These are phyloP conservation scores for Cryptus viduatorius DNA, from an alignment of 2,888 invertebrate genomes.

Conservation along the genomic window DNA sequence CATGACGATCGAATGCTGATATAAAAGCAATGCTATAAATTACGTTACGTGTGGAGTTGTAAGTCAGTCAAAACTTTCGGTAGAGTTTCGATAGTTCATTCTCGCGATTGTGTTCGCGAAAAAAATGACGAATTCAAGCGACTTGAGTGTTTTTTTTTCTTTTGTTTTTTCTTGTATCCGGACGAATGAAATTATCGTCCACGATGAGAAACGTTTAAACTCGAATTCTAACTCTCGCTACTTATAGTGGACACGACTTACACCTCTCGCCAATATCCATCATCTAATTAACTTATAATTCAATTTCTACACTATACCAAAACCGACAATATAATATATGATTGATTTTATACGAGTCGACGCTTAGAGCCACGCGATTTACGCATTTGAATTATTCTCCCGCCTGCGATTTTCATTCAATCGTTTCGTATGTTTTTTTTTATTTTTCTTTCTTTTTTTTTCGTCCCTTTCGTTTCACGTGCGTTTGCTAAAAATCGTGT, in stretches of 20 bases:
- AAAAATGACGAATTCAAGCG: conserved; percentile 30
- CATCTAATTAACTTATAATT: conserved; percentile 66
- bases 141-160: conserved; percentile 4
- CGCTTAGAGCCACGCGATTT: conserved; percentile 64
- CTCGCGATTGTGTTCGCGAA: neutral
- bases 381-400: conserved; percentile 54
- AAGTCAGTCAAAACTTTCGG: conserved; percentile 60
- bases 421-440: conserved; percentile 30
- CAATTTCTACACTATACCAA: conserved; percentile 67
- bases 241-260: conserved; percentile 43
- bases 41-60: conserved; percentile 32
- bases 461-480: conserved; percentile 53
- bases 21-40: conserved; percentile 66
- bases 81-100: conserved; percentile 49
- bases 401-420: conserved; percentile 58
- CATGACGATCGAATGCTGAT: conserved; percentile 68
- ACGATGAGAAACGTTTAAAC: conserved; percentile 12
- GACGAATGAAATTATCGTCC: conserved; percentile 51
- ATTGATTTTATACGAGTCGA: conserved; percentile 64
- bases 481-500: conserved; percentile 73
- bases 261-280: conserved; percentile 58
- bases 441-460: conserved; percentile 20
- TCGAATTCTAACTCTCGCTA: conserved; percentile 47
- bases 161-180: conserved; percentile 18
- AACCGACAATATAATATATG: conserved; percentile 63